Evolutionary conservation across 2,797 vertebrate genomes (phyloP).

Genomic region (Bovichtus diacanthus): DNA sequence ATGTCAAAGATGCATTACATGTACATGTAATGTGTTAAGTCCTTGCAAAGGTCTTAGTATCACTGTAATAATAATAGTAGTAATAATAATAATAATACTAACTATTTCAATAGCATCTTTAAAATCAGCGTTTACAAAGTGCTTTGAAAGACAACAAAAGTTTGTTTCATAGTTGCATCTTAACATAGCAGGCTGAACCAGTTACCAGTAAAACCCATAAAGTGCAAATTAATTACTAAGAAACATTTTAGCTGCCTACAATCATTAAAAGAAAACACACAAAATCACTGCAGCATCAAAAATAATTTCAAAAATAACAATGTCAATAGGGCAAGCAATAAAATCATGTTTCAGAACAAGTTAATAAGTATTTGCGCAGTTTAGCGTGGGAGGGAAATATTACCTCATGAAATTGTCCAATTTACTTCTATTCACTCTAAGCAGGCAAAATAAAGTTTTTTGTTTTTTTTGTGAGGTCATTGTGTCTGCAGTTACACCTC

Average conservation of each 20-base stretch:
- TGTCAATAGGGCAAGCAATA: background rate
- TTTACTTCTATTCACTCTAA: background rate
- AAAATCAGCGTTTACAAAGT: too few relatives aligned
- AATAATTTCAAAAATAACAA: background rate
- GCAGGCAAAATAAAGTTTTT: background rate
- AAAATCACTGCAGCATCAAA: background rate
- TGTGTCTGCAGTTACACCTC: background rate
- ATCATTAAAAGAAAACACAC: background rate
- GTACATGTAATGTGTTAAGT: too few relatives aligned
- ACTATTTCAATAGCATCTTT: too few relatives aligned
- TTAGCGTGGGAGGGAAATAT: background rate
- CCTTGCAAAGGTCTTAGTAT: too few relatives aligned
- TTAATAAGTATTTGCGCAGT: background rate
- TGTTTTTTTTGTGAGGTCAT: background rate
- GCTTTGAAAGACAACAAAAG: too few relatives aligned
- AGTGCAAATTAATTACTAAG: background rate
- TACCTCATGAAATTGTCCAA: background rate
- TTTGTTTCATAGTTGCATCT: background rate
- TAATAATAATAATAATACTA: too few relatives aligned
- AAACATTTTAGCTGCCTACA: background rate
- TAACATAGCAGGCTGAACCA: background rate
- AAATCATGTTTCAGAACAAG: background rate
- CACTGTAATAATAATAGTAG: too few relatives aligned
- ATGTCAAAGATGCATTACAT: background rate
- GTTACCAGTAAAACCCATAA: background rate